Percentiles rank a stretch among this genome's conserved stretches.
phyloP scores from a whole-genome alignment of 2,113 vertebrate genomes.

The Xyrauchen texanus region DNA sequence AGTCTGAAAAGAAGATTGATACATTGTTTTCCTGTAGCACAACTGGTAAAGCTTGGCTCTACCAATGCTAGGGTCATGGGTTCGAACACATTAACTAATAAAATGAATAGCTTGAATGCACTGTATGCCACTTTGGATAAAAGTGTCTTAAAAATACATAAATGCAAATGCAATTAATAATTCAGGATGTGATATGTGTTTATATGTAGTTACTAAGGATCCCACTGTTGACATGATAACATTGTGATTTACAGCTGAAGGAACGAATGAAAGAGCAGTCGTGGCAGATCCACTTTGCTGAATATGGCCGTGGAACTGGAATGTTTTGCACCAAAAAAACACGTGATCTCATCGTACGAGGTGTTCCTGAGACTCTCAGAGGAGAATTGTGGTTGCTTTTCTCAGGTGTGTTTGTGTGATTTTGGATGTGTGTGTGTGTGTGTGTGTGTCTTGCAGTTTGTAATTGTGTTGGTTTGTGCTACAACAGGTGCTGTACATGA shows the following conservation, averaged over 20 bases:
- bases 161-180: too few species aligned
- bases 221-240: slow-evolving; percentile 1
- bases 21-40: too few species aligned
- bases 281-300: slow-evolving; percentile 94
- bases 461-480: slow-evolving; percentile 63
- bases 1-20: too few species aligned
- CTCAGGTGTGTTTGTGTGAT: slow-evolving; percentile 79
- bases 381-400: slow-evolving; percentile 97
- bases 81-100: too few species aligned
- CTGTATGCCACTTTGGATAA: too few species aligned
- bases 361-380: slow-evolving; percentile 88
- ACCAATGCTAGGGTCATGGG: too few species aligned
- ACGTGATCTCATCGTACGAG: slow-evolving; percentile 86
- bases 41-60: too few species aligned
- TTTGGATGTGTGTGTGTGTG: background rate
- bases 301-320: slow-evolving; percentile 89
- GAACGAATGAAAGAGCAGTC: slow-evolving; percentile 98
- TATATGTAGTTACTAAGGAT: too few species aligned
- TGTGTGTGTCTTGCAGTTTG: background rate
- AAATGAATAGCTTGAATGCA: too few species aligned
- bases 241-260: slow-evolving; percentile 80
- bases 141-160: too few species aligned
- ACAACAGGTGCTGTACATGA: slow-evolving; percentile 89
- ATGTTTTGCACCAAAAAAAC: slow-evolving; percentile 95
- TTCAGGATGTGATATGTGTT: too few species aligned